These are phyloP conservation scores for Falco cherrug DNA, from an alignment of 2,797 vertebrate species.

Conservation along the genomic window DNA sequence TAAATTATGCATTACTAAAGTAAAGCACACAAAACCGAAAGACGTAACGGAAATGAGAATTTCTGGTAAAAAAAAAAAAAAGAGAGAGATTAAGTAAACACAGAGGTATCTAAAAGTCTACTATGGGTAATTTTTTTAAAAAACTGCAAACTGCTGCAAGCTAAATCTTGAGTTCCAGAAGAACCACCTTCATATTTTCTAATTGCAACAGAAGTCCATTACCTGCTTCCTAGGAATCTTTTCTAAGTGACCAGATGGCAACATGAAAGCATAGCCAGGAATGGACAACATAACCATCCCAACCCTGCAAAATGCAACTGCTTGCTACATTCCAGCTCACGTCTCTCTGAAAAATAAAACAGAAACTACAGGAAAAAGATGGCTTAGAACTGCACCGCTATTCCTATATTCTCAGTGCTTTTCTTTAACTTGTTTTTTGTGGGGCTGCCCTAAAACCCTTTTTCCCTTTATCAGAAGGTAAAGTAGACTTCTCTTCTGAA, in stretches of 20 bases:
- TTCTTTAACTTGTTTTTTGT: neutral
- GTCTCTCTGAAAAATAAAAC: neutral
- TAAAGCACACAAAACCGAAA: neutral
- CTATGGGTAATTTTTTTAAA: neutral
- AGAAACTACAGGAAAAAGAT: neutral
- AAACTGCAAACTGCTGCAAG: neutral
- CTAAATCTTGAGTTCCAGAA: neutral
- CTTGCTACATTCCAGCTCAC: neutral
- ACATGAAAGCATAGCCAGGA: neutral
- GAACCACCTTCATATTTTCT: neutral
- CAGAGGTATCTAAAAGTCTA: neutral
- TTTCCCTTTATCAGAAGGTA: neutral
- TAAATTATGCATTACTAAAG: neutral
- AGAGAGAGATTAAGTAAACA: neutral
- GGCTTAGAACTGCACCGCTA: neutral
- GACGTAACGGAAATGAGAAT: neutral
- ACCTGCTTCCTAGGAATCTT: neutral
- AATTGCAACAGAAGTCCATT: neutral
- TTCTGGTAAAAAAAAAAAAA: neutral
- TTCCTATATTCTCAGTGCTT: neutral
- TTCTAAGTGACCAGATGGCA: neutral
- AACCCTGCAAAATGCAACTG: neutral
- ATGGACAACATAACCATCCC: neutral
- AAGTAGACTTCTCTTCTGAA: neutral
- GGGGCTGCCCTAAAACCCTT: neutral